Evolutionary conservation across 1,140 invertebrate genomes (phyloP).

Genomic region (Drosophila elegans): DNA sequence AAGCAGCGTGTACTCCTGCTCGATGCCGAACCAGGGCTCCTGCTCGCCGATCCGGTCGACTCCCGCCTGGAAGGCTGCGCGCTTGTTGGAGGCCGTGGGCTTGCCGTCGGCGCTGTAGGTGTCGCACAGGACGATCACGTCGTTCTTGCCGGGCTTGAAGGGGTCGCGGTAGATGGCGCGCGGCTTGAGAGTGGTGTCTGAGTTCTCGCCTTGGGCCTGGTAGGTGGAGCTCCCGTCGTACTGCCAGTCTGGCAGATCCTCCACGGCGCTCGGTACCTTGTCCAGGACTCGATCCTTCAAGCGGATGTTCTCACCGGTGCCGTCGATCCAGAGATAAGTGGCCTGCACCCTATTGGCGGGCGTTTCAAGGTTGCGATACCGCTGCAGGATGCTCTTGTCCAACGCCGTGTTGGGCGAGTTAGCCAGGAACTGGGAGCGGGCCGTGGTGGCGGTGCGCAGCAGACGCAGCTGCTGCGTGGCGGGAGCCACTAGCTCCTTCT

Average conservation of each 20-base stretch:
- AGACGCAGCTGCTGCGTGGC: slow-evolving; percentile 59
- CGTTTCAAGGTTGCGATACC: slow-evolving; percentile 89
- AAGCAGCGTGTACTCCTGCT: slow-evolving; percentile 96
- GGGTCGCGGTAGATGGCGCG: slow-evolving; percentile 95
- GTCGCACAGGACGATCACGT: slow-evolving; percentile 93
- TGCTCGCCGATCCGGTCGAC: slow-evolving; percentile 85
- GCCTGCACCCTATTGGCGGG: slow-evolving; percentile 91
- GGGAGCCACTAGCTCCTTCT: slow-evolving; percentile 65
- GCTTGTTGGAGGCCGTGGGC: slow-evolving; percentile 85
- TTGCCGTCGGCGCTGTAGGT: slow-evolving; percentile 89
- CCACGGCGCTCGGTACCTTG: slow-evolving; percentile 89
- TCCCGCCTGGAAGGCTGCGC: slow-evolving; percentile 68
- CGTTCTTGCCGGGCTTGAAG: slow-evolving; percentile 92
- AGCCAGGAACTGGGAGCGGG: slow-evolving; percentile 84
- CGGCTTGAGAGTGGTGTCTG: slow-evolving; percentile 94
- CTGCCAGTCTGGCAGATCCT: slow-evolving; percentile 95
- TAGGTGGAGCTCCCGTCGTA: slow-evolving; percentile 95
- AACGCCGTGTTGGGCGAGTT: slow-evolving; percentile 90
- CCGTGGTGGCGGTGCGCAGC: slow-evolving; percentile 37
- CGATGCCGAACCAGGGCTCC: slow-evolving; percentile 96
- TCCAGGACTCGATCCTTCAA: slow-evolving; percentile 94
- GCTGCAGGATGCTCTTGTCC: slow-evolving; percentile 89
- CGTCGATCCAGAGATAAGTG: slow-evolving; percentile 98
- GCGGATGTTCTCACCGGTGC: slow-evolving; percentile 93
- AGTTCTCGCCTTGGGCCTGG: slow-evolving; percentile 91